A percentile compares a stretch with the other conserved stretches of the same genome.
Evolutionary conservation across 2,113 vertebrate species (phyloP).

Genomic region (Oenanthe oenanthe): DNA sequence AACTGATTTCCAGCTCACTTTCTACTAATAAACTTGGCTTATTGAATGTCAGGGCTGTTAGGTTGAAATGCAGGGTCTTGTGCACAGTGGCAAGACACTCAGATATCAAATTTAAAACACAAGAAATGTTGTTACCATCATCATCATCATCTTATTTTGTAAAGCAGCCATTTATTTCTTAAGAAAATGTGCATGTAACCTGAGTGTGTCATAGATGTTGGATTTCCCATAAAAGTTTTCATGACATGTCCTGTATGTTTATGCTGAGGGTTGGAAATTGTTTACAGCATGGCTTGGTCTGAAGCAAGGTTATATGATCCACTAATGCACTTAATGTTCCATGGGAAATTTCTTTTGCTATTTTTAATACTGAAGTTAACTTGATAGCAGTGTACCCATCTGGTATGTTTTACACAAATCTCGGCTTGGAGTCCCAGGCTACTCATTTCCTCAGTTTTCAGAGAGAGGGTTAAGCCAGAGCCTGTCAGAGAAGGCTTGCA

Average conservation of each 20-base stretch:
- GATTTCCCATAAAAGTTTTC: neutral
- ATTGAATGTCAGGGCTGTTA: conserved; percentile 31
- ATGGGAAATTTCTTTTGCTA: conserved; percentile 36
- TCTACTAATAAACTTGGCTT: conserved; percentile 58
- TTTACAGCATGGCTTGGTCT: neutral
- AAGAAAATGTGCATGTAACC: conserved; percentile 7
- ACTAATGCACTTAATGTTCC: neutral
- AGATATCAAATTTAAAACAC: neutral
- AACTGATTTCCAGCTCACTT: conserved; percentile 37
- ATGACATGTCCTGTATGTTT: neutral
- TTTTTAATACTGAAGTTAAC: conserved; percentile 44
- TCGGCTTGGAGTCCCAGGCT: neutral
- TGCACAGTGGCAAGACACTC: neutral
- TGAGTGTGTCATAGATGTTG: neutral
- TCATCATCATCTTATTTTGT: neutral
- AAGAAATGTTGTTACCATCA: neutral
- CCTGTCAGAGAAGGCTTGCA: neutral
- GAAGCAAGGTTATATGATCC: conserved; percentile 35
- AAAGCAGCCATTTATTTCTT: neutral
- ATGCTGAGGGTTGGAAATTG: neutral
- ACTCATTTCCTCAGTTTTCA: neutral
- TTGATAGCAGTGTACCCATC: neutral
- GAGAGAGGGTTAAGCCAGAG: neutral
- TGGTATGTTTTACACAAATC: neutral
- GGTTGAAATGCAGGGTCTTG: neutral